phyloP scores from a whole-genome alignment of 92 coral and sea anemone genomes.

The Porites evermanni region DNA sequence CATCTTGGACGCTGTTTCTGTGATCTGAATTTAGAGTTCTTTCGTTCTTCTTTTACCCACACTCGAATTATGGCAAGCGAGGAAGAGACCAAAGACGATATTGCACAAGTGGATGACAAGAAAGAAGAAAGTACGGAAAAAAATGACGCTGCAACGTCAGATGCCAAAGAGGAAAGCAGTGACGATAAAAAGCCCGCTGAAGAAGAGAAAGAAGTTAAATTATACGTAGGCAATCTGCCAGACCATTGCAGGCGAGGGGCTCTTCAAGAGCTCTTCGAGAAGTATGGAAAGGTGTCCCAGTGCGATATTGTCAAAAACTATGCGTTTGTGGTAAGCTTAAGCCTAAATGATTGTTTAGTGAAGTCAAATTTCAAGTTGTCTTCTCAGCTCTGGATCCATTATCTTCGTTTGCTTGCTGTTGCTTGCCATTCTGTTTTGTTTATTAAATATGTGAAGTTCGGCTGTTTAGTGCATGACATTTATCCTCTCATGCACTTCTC shows the following conservation, averaged over 20 bases:
- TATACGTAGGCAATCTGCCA: constrained; percentile 94
- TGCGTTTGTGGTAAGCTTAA: constrained; percentile 94
- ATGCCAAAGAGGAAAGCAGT: constrained; percentile 29
- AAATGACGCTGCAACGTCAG: constrained; percentile 31
- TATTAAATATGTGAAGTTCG: no score
- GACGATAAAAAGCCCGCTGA: constrained; percentile 27
- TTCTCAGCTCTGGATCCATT: no score
- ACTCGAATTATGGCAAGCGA: constrained; percentile 36
- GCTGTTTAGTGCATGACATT: no score
- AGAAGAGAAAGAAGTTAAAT: constrained; percentile 65
- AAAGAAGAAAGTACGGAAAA: constrained; percentile 32
- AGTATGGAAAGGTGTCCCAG: constrained; percentile 90
- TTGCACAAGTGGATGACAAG: not conserved
- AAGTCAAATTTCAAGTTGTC: not conserved
- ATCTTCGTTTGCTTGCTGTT: not conserved
- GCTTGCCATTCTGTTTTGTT: not conserved
- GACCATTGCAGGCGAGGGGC: constrained; percentile 85
- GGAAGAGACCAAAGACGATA: constrained; percentile 11
- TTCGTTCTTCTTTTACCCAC: not conserved
- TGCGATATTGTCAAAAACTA: constrained; percentile 95
- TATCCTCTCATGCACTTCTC: no score
- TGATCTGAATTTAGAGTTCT: no score
- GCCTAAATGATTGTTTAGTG: not conserved
- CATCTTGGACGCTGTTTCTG: constrained; percentile 4
- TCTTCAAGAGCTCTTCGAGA: constrained; percentile 78